phyloP scores from a whole-genome alignment of 2,113 vertebrate genomes.

The Bubalus kerabau region DNA sequence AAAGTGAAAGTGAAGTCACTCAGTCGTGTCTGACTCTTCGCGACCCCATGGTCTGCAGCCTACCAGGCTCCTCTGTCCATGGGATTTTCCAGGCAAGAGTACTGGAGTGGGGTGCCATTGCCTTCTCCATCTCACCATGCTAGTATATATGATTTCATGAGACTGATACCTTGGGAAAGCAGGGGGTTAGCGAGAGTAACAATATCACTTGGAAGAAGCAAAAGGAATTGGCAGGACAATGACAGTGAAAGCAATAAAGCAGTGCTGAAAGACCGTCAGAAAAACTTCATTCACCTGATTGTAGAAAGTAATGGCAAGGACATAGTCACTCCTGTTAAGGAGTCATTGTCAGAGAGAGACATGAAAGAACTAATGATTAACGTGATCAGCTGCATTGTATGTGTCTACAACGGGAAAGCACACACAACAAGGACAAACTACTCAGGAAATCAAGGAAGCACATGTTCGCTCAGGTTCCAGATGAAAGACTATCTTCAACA shows the following conservation, averaged over 20 bases:
- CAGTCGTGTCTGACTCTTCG: too few species aligned
- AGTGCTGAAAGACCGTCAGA: neutral
- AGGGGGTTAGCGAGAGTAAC: neutral
- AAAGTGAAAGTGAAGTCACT: too few species aligned
- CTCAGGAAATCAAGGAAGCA: neutral
- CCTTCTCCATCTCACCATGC: too few species aligned
- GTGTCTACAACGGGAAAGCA: neutral
- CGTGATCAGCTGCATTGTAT: neutral
- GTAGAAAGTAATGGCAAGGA: neutral
- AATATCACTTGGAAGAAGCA: neutral
- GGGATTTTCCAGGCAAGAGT: too few species aligned
- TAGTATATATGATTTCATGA: neutral
- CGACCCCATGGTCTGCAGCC: too few species aligned
- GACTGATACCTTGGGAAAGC: neutral
- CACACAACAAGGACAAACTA: neutral
- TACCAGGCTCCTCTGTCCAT: too few species aligned
- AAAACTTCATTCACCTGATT: neutral
- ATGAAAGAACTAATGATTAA: neutral
- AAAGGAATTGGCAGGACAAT: neutral
- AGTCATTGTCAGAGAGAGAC: neutral
- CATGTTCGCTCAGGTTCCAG: neutral
- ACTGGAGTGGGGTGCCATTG: too few species aligned
- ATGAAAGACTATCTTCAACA: neutral
- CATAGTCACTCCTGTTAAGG: neutral
- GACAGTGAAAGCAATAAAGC: neutral